These are phyloP conservation scores for Zaprionus gabonicus DNA, from an alignment of 1,140 invertebrate genomes.

Conservation along the genomic window DNA sequence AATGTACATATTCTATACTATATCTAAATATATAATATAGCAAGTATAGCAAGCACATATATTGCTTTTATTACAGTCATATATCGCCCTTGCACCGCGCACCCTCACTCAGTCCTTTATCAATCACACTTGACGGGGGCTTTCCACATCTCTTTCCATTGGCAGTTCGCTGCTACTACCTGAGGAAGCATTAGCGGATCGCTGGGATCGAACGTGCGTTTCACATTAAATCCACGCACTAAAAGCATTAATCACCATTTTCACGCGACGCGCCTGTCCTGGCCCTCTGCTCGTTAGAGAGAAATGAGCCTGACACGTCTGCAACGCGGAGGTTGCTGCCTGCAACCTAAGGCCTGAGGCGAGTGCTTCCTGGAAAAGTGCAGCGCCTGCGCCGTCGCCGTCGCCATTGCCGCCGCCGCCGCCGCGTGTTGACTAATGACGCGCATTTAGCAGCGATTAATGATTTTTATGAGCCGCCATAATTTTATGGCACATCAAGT, in stretches of 20 bases:
- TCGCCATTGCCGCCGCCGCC: not conserved
- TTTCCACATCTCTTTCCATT: slow-evolving; percentile 66
- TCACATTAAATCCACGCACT: slow-evolving; percentile 77
- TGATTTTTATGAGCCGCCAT: slow-evolving; percentile 79
- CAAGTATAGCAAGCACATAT: too few species aligned
- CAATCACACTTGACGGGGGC: slow-evolving; percentile 70
- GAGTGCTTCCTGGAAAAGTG: slow-evolving; percentile 73
- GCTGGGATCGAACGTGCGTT: slow-evolving; percentile 54
- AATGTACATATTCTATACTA: not conserved
- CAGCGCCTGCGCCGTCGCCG: slow-evolving; percentile 43
- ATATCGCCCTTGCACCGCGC: not conserved
- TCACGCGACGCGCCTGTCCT: slow-evolving; percentile 72
- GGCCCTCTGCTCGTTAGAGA: slow-evolving; percentile 56
- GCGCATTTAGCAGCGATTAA: slow-evolving; percentile 83
- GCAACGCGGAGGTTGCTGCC: slow-evolving; percentile 6
- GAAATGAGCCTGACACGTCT: slow-evolving; percentile 50
- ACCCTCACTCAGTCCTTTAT: slow-evolving; percentile 44
- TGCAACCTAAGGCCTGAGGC: slow-evolving; percentile 38
- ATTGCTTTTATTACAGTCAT: not conserved
- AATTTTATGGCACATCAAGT: slow-evolving; percentile 82
- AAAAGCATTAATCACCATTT: slow-evolving; percentile 80
- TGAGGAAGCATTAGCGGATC: not conserved
- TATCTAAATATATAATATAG: too few species aligned
- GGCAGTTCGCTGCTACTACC: not conserved
- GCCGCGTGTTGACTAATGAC: slow-evolving; percentile 79